phyloP scores from a whole-genome alignment of 1,140 invertebrate genomes.

The Bombus superbus region DNA sequence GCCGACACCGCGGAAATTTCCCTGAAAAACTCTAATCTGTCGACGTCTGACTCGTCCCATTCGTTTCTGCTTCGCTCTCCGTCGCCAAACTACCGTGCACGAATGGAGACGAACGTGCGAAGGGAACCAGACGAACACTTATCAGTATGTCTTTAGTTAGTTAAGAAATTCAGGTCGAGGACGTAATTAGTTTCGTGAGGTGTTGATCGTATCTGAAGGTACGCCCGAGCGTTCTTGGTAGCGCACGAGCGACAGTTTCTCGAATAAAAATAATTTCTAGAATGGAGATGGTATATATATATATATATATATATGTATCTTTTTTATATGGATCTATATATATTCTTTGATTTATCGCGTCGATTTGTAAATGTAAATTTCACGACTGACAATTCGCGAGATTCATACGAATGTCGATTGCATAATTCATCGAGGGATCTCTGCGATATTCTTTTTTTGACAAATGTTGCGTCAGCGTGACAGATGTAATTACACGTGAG shows the following conservation, averaged over 20 bases:
- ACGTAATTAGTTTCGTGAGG: background rate
- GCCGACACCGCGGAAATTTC: conserved; percentile 20
- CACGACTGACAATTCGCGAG: background rate
- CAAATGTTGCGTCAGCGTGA: background rate
- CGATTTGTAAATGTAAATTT: background rate
- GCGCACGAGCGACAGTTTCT: background rate
- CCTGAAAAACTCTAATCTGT: conserved; percentile 18
- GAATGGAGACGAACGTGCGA: too few species aligned
- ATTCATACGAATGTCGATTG: too few species aligned
- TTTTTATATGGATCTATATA: too few species aligned
- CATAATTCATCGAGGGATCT: background rate
- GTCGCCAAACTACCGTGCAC: background rate
- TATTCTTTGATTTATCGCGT: background rate
- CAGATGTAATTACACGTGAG: background rate
- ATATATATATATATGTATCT: too few species aligned
- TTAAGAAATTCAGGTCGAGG: background rate
- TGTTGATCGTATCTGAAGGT: background rate
- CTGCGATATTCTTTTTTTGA: background rate
- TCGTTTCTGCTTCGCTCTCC: too few species aligned
- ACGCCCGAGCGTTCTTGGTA: background rate
- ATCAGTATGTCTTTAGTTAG: background rate
- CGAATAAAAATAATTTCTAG: background rate
- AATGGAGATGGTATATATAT: too few species aligned
- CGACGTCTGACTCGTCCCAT: background rate
- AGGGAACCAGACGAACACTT: background rate